These are phyloP conservation scores for Danaus plexippus DNA, from an alignment of 1,140 invertebrate genomes.

Conservation along the genomic window DNA sequence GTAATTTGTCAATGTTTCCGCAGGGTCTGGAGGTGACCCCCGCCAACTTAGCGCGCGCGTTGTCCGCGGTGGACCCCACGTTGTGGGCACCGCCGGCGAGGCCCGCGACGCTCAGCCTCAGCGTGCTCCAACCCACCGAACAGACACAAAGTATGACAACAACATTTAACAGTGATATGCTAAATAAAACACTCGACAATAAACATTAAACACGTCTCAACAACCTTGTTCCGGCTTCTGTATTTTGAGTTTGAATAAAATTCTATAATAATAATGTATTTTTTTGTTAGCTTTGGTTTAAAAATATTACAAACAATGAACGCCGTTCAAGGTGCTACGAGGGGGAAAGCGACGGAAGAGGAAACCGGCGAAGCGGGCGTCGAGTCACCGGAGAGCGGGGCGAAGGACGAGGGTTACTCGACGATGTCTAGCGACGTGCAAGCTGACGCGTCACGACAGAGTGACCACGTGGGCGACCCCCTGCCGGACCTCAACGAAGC, in stretches of 20 bases:
- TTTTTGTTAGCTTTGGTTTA: too few relatives aligned
- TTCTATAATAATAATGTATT: too few relatives aligned
- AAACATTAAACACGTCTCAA: not conserved
- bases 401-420: slow-evolving; percentile 89
- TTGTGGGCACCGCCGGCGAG: slow-evolving; percentile 76
- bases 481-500: slow-evolving; percentile 81
- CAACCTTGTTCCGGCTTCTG: not conserved
- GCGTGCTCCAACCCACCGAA: slow-evolving; percentile 68
- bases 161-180: not conserved
- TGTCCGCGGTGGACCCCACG: slow-evolving; percentile 74
- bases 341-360: slow-evolving; percentile 66
- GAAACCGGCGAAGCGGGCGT: slow-evolving; percentile 70
- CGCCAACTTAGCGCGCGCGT: slow-evolving; percentile 70
- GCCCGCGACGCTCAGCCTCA: slow-evolving; percentile 77
- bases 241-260: not conserved
- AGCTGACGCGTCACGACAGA: slow-evolving; percentile 75
- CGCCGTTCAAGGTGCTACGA: slow-evolving; percentile 36
- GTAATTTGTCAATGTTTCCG: slow-evolving; percentile 7
- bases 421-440: slow-evolving; percentile 92
- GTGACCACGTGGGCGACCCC: slow-evolving; percentile 69
- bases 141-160: slow-evolving; percentile 17
- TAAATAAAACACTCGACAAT: not conserved
- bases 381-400: slow-evolving; percentile 81
- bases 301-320: not conserved
- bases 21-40: slow-evolving; percentile 74